Base-by-base conservation (phyloP, 1,140 invertebrate genomes). In the Caenorhabditis remanei region DNA sequence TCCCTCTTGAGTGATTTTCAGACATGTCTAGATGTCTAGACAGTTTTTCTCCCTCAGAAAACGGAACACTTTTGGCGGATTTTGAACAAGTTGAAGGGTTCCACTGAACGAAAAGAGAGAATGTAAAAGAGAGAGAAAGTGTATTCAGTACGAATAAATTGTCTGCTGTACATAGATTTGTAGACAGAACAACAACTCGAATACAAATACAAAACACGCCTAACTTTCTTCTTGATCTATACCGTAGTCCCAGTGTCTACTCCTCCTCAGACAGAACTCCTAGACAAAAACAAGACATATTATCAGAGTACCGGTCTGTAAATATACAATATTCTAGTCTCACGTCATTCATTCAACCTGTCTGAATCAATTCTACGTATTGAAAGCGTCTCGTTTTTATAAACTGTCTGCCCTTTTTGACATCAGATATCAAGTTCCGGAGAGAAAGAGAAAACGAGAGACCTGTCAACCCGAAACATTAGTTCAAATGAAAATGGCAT, bases 101-200 rank as follows among this genome's bases (percentile, higher is more conserved):
- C 24, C 24, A 21, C 61, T 11, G 61, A 63, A 7, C 7, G 56
- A 7, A 21, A 19, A 7, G n/a, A n/a, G n/a, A 58, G 56, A 58
- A 1, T 13, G 56, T 0, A 53, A 53, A 53, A 13, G 4, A 21
- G 11, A 14, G 24, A n/a, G 14, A 43, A 16, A 71, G 41, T 2
- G 14, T 71, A 71, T 71, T n/a, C 3, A 71, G 65, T 71, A 71
- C 65, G 65, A 71, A 71, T 43, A 71, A 65, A 65, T 65, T 65
- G 61, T 65, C 61, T 65, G 61, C 24, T 65, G 56, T 58, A 71
- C 41, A 11, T 46, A 43, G 6, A 71, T n/a, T 43, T 63, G 61
- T 11, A 58, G 55, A 58, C 32, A 13, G 65, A 71, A 43, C 65
- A 46, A 71, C 40, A 71, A 71, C 9, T 11, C 6, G n/a, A 32